Percentiles rank a stretch among this genome's conserved stretches.
These are phyloP conservation scores for Xanthia icteritia DNA, from an alignment of 2,888 invertebrate genomes.

Conservation along the genomic window DNA sequence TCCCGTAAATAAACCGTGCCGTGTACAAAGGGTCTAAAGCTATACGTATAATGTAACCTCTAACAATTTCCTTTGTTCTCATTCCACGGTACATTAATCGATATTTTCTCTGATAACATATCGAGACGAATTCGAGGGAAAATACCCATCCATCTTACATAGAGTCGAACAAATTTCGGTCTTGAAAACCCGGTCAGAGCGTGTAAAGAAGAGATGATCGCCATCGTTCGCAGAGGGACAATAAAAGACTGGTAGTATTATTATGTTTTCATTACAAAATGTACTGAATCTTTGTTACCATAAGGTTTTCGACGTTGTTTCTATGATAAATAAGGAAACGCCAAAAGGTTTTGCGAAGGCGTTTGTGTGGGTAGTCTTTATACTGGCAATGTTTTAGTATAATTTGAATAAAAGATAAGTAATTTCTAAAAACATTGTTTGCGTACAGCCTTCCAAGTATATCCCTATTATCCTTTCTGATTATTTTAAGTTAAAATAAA, in stretches of 20 bases:
- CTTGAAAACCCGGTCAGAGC: too few species aligned
- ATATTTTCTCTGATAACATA: slow-evolving; percentile 35
- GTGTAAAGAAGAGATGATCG: too few species aligned
- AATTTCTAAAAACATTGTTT: not conserved
- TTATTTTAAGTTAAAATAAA: not conserved
- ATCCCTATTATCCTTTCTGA: not conserved
- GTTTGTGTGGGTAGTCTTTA: not conserved
- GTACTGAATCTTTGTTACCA: not conserved
- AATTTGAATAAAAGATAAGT: not conserved
- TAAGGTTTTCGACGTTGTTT: not conserved
- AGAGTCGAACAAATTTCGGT: not conserved
- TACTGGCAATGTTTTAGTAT: not conserved
- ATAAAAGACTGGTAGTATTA: not conserved
- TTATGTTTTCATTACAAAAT: not conserved
- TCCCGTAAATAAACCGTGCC: too few species aligned
- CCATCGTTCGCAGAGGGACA: too few species aligned
- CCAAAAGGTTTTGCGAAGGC: not conserved
- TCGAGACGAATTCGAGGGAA: not conserved
- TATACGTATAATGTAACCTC: not conserved
- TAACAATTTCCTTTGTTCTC: slow-evolving; percentile 7
- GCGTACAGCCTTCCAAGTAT: not conserved
- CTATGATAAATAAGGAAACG: not conserved
- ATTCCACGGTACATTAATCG: slow-evolving; percentile 30
- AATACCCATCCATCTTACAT: slow-evolving; percentile 16
- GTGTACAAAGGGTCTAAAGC: not conserved